Percentiles rank a stretch among this genome's conserved stretches.
phyloP scores from a whole-genome alignment of 2,113 vertebrate genomes.

The Dascyllus trimaculatus region DNA sequence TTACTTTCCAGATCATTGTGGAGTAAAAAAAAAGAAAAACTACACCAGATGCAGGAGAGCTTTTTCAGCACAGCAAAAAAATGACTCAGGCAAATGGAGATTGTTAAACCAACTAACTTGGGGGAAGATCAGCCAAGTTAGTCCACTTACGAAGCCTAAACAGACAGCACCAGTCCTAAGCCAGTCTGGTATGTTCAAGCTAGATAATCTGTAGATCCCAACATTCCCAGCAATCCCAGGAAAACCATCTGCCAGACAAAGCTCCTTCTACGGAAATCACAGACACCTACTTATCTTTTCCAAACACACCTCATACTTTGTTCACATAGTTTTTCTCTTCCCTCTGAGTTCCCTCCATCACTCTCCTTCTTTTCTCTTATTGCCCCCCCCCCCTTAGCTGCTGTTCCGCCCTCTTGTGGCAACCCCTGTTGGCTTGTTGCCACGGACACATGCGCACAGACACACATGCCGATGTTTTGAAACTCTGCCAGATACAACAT shows the following conservation, averaged over 20 bases:
- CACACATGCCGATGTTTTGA: slow-evolving; percentile 77
- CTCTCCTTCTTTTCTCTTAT: slow-evolving; percentile 4
- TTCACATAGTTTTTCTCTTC: slow-evolving; percentile 18
- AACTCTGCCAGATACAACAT: slow-evolving; percentile 73
- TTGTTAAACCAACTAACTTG: background rate
- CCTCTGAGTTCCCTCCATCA: slow-evolving; percentile 14
- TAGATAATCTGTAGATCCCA: slow-evolving; percentile 60
- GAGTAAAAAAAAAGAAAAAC: background rate
- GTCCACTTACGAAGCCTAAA: slow-evolving; percentile 16
- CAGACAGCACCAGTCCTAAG: slow-evolving; percentile 16
- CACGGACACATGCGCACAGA: slow-evolving; percentile 52
- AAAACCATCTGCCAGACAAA: slow-evolving; percentile 58
- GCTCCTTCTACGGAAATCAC: slow-evolving; percentile 30
- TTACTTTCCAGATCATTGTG: background rate
- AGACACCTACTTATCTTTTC: slow-evolving; percentile 39
- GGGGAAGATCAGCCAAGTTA: background rate
- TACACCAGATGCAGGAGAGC: background rate
- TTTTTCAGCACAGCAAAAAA: background rate
- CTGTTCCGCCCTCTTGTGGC: slow-evolving; percentile 48
- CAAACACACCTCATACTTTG: slow-evolving; percentile 13
- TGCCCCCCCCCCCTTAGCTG: background rate
- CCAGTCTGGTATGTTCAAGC: slow-evolving; percentile 42
- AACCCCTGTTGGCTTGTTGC: slow-evolving; percentile 70
- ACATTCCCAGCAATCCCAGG: slow-evolving; percentile 47
- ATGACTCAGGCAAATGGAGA: background rate